Percentiles rank a stretch among this genome's conserved stretches.
These are phyloP conservation scores for Ophioninae sp. DNA, from an alignment of 2,888 invertebrate species.

Conservation along the genomic window DNA sequence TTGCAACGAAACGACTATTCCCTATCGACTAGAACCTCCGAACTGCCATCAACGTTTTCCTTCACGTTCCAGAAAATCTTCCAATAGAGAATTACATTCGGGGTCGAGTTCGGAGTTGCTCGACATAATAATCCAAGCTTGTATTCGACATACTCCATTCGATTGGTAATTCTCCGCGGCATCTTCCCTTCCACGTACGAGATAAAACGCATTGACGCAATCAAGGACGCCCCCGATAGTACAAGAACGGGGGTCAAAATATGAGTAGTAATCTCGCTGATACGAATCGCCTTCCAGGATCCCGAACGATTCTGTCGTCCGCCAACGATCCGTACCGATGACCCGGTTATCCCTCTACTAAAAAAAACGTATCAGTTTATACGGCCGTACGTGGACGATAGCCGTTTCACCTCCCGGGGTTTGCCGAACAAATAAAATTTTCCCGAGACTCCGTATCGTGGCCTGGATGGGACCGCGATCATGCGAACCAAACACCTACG, in stretches of 20 bases:
- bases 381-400: constrained; percentile 26
- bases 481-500: constrained; percentile 18
- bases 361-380: not conserved
- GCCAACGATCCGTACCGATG: constrained; percentile 46
- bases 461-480: not conserved
- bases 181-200: not conserved
- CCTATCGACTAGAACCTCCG: not conserved
- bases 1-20: no score
- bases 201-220: constrained; percentile 24
- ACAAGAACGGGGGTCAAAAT: constrained; percentile 5
- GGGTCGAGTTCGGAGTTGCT: not conserved
- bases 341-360: constrained; percentile 47
- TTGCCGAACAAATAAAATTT: constrained; percentile 51
- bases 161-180: constrained; percentile 14
- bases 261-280: constrained; percentile 41
- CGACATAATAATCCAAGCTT: constrained; percentile 8
- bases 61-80: not conserved
- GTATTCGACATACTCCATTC: not conserved
- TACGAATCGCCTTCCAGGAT: constrained; percentile 45
- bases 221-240: constrained; percentile 11
- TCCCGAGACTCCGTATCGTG: constrained; percentile 32
- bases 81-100: not conserved
- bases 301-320: constrained; percentile 30
- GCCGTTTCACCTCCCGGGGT: constrained; percentile 32
- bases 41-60: not conserved